Percentiles rank a stretch among this genome's conserved stretches.
Evolutionary conservation across 2,797 vertebrate species (phyloP).

Genomic region (Girardinus metallicus): DNA sequence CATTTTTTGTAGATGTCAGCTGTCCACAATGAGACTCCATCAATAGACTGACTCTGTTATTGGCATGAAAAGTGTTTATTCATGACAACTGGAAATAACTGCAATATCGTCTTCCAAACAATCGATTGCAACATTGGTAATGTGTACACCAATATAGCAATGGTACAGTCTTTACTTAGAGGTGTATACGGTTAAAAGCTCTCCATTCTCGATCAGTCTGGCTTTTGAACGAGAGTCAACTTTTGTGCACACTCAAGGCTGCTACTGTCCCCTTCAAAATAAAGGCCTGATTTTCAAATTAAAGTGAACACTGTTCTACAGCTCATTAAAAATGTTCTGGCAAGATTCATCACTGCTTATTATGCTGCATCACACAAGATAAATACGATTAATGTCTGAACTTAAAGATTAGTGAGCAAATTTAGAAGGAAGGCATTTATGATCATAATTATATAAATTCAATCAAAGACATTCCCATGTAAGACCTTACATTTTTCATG

Average conservation of each 20-base stretch:
- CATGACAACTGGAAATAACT: not conserved
- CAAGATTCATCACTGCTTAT: not conserved
- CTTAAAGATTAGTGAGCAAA: not conserved
- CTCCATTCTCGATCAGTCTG: not conserved
- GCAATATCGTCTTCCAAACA: not conserved
- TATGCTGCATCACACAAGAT: not conserved
- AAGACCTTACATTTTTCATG: not conserved
- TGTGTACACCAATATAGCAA: not conserved
- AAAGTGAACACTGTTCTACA: not conserved
- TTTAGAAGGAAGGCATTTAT: not conserved
- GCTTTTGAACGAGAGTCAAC: not conserved
- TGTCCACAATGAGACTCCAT: not conserved
- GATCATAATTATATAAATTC: not conserved
- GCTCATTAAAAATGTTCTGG: not conserved
- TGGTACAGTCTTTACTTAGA: not conserved
- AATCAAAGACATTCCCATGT: no score
- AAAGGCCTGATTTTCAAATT: not conserved
- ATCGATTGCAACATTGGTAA: not conserved
- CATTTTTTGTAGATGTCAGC: not conserved
- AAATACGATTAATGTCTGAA: not conserved
- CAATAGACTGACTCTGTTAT: not conserved
- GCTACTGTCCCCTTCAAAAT: not conserved
- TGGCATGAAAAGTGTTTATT: not conserved
- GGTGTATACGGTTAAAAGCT: not conserved
- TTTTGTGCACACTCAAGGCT: not conserved